A percentile compares a stretch with the other conserved stretches of the same genome.
phyloP scores from a whole-genome alignment of 2,888 invertebrate genomes.

The Chaitophorus viminalis region DNA sequence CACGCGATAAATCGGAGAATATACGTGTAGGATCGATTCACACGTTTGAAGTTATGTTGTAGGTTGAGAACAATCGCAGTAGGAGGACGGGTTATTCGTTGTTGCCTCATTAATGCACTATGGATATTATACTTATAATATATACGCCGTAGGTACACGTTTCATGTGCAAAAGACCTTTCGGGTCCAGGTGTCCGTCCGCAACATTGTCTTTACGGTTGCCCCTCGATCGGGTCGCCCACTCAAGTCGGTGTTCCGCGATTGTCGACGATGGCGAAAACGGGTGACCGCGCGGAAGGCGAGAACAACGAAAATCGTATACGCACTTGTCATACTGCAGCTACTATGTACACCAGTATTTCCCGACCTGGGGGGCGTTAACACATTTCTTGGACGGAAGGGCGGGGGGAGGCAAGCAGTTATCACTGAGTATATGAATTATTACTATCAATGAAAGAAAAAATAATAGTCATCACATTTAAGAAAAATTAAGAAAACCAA shows the following conservation, averaged over 20 bases:
- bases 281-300: background rate
- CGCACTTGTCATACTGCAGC: no score
- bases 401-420: no score
- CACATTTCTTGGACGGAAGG: no score
- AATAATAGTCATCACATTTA: no score
- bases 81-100: constrained; percentile 45
- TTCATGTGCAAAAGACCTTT: background rate
- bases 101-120: constrained; percentile 32
- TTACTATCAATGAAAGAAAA: no score
- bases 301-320: background rate
- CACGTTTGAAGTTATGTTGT: constrained; percentile 10
- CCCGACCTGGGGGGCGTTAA: no score
- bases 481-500: no score
- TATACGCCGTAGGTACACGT: no score
- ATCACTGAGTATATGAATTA: no score
- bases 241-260: background rate
- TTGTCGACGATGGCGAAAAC: no score
- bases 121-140: background rate
- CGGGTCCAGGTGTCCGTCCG: constrained; percentile 23
- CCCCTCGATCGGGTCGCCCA: constrained; percentile 16
- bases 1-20: constrained; percentile 13
- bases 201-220: constrained; percentile 25
- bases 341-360: no score
- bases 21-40: constrained; percentile 52
- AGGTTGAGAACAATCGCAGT: constrained; percentile 53